Base-by-base conservation (phyloP, 2,113 vertebrate genomes). In the Mobula hypostoma region DNA sequence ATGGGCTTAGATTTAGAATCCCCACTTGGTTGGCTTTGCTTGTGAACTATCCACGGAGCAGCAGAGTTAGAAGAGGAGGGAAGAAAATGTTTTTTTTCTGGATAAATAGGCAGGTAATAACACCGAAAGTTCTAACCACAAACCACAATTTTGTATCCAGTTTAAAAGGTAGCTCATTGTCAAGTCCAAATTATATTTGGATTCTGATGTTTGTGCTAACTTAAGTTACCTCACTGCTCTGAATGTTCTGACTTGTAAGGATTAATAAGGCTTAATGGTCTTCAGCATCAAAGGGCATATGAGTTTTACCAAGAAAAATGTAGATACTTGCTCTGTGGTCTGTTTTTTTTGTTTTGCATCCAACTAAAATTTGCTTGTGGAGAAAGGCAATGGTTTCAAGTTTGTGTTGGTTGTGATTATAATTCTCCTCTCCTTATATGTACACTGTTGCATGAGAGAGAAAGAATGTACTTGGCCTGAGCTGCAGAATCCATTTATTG, bases 341-440 rank as follows among this genome's bases (percentile, higher is more conserved):
- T 15, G 1, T 77, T 27, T 88, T 63, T 63, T 6, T n/a, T 85
- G 14, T 5, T 83, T 83, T 19, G 9, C 19, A 8, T 21, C 17
- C 7, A 48, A 93, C 68, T 11, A 74, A 72, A 93, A 8, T 68
- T 90, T 90, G 29, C 63, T 93, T 68, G 48, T 56, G 27, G 91
- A 48, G 91, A 93, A 76, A 74, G 74, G 70, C 72, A 70, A 93
- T 29, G 91, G 70, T 93, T 93, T 24, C 74, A 56, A 70, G 24
- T 56, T 74, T 24, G 74, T 24, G 74, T 93, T 93, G 91, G 91
- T 70, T 74, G 91, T 70, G 91, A 74, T 12, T 93, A 48, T 24
- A 74, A 76, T 24, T 93, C 12, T 74, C 91, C 91, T 74, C 12
- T 74, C 91, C 91, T 93, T 93, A 93, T 93, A 74, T 93, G 91